Evolutionary conservation across 2,888 invertebrate species (phyloP).

Genomic region (Teleogryllus oceanicus): DNA sequence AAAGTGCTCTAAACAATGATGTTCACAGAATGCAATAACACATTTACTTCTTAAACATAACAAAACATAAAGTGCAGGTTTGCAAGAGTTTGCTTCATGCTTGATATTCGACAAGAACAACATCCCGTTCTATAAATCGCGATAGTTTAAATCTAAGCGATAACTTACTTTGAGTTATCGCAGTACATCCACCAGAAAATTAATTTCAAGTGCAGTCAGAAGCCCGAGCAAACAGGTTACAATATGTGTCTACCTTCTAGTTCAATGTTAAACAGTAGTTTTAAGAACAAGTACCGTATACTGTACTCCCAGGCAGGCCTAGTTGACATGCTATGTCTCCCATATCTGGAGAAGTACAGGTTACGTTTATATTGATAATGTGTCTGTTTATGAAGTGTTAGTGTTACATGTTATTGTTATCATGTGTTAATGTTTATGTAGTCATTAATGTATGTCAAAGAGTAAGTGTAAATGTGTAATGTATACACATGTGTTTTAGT

Average conservation of each 20-base stretch:
- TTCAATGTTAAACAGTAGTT: conserved; percentile 33
- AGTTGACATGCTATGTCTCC: conserved; percentile 26
- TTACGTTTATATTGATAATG: conserved; percentile 11
- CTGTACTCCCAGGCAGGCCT: conserved; percentile 35
- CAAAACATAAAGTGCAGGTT: conserved; percentile 22
- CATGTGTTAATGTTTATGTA: conserved; percentile 6
- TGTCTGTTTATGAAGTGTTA: not conserved
- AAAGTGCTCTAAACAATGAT: not conserved
- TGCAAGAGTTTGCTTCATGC: conserved; percentile 24
- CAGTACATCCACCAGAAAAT: conserved; percentile 22
- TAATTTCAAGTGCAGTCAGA: conserved; percentile 30
- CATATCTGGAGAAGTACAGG: not conserved
- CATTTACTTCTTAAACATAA: conserved; percentile 20
- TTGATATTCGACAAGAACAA: conserved; percentile 34
- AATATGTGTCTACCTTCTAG: conserved; percentile 31
- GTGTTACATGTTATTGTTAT: conserved; percentile 19
- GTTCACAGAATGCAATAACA: conserved; percentile 24
- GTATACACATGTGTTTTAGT: not conserved
- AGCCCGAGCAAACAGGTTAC: conserved; percentile 28
- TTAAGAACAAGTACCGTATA: conserved; percentile 35
- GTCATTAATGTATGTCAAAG: not conserved
- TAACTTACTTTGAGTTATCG: conserved; percentile 19
- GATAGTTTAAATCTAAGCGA: conserved; percentile 21
- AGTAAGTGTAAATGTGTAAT: conserved; percentile 11
- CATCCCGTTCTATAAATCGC: conserved; percentile 26